These are phyloP conservation scores for Cebidichthys violaceus DNA, from an alignment of 2,113 vertebrate species.

Conservation along the genomic window DNA sequence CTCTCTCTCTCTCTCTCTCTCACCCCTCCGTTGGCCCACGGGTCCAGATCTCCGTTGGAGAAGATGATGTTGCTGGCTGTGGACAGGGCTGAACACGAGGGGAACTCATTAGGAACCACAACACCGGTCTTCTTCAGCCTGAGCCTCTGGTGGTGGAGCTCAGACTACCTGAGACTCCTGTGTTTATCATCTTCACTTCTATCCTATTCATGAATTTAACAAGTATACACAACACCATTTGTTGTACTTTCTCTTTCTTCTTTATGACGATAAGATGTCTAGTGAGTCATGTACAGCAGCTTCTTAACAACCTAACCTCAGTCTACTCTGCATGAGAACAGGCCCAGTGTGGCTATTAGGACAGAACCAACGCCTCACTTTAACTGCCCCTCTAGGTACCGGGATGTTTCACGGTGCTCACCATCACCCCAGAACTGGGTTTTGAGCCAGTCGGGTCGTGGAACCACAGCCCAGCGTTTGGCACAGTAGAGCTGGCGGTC, in stretches of 20 bases:
- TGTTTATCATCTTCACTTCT: too few species aligned
- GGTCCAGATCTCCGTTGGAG: conserved; percentile 95
- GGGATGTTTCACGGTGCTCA: conserved; percentile 56
- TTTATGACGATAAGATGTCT: too few species aligned
- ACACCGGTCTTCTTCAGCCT: neutral
- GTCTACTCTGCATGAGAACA: neutral
- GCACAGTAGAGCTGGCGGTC: conserved; percentile 86
- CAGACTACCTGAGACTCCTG: too few species aligned
- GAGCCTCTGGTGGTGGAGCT: too few species aligned
- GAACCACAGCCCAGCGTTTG: conserved; percentile 87
- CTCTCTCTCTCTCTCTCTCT: too few species aligned
- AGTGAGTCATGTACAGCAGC: too few species aligned
- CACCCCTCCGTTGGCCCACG: conserved; percentile 95
- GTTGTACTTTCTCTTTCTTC: too few species aligned
- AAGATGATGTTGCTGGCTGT: conserved; percentile 94
- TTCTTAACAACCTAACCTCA: too few species aligned
- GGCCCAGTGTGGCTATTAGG: neutral
- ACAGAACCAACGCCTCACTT: neutral
- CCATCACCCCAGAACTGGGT: conserved; percentile 89
- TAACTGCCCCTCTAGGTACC: neutral
- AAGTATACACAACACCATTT: too few species aligned
- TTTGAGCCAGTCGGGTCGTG: conserved; percentile 85
- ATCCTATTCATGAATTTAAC: too few species aligned
- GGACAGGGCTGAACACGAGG: conserved; percentile 83
- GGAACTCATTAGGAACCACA: neutral